A percentile compares a stretch with the other conserved stretches of the same genome.
Conservation (phyloP, 2,797 vertebrate genomes). For the Megalops cyprinoides region DNA sequence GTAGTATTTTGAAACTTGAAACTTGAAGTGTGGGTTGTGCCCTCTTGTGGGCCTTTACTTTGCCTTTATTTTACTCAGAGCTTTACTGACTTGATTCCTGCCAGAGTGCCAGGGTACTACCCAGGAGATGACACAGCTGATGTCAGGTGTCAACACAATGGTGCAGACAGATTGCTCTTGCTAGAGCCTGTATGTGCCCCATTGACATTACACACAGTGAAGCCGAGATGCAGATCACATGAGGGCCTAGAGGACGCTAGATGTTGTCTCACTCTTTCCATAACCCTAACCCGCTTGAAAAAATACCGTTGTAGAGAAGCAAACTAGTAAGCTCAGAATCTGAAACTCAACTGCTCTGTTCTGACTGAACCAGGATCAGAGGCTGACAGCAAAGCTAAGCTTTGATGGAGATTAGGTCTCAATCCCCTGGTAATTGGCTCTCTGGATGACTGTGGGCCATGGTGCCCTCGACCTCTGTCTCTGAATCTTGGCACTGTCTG, state of each 20-base stretch:
- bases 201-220: neutral
- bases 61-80: no score
- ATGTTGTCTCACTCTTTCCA: neutral
- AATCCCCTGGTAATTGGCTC: slow-evolving; percentile 17
- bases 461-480: neutral
- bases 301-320: neutral
- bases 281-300: neutral
- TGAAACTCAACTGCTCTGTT: neutral
- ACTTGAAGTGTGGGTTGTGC: no score
- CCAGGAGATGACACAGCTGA: neutral
- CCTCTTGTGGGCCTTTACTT: no score
- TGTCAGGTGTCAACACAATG: neutral
- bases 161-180: neutral
- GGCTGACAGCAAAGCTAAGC: neutral
- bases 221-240: slow-evolving; percentile 8
- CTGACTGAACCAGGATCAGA: slow-evolving; percentile 5
- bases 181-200: neutral
- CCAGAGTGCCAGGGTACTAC: no score
- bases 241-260: neutral
- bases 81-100: no score
- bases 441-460: neutral
- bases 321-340: neutral
- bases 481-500: neutral
- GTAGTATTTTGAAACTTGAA: no score
- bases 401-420: slow-evolving; percentile 28